Evolutionary conservation across 2,113 vertebrate species (phyloP), one percentile per base, ranked within the genome.

Genomic region (Leiothrix lutea): DNA sequence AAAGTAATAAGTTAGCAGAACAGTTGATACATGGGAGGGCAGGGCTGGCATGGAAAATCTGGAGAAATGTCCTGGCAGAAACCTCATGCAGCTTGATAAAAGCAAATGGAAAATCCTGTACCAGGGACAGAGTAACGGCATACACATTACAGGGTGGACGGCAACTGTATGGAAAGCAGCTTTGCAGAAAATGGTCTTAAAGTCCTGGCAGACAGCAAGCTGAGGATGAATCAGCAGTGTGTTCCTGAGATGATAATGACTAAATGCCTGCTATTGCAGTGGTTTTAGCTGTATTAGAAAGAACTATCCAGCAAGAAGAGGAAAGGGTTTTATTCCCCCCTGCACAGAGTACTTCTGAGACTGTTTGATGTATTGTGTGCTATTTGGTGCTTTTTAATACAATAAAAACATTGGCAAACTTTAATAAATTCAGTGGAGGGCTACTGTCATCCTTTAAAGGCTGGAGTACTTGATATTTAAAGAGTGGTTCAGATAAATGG

Each of bases 251-350:
- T n/a, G 20, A 47, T 33, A 77, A 85, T 67, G 28, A 44, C 21
- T 31, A 78, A 78, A 33, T 58, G 8, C 19, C 26, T 73, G 25
- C 6, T 69, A 40, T 10, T 3, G 4, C 29, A 73, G 8, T 15
- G 7, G 9, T 26, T 40, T 66, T 48, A 62, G 8, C 12, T 58
- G 10, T 54, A 26, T 60, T 56, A 73, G 19, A 73, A 79, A 82
- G 29, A 53, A 60, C 26, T 78, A 48, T 54, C 5, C 16, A 73
- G 22, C 6, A 84, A 54, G 18, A 73, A 50, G 40, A 84, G 9
- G 21, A 31, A 69, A 3, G 14, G 6, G 1, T 38, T 48, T 31
- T 33, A 48, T 50, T 11, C 1, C 8, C 8, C 5, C 3, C 11
- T 31, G 2, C 13, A 42, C 5, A 31, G 5, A 29, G 5, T 57